phyloP scores from a whole-genome alignment of 2,888 invertebrate genomes.

The Caenorhabditis sp. region DNA sequence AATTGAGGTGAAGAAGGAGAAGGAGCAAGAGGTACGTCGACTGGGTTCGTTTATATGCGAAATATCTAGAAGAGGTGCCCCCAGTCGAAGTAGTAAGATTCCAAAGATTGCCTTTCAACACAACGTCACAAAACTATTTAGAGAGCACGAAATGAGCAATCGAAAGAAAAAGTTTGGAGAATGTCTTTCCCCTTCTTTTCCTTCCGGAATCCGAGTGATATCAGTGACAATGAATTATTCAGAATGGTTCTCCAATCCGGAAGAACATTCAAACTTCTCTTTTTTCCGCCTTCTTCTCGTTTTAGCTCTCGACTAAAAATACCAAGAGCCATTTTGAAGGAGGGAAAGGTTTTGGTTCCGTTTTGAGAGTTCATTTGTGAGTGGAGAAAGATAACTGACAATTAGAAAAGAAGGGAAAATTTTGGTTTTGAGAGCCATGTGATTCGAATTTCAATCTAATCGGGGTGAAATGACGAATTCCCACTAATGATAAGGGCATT shows the following conservation, averaged over 20 bases:
- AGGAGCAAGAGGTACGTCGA: constrained; percentile 27
- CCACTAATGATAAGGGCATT: too few relatives aligned
- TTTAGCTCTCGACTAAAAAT: neutral
- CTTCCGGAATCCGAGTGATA: constrained; percentile 35
- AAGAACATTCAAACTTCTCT: constrained; percentile 18
- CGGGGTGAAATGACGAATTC: constrained; percentile 8
- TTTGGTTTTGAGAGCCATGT: neutral
- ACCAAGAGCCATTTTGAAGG: neutral
- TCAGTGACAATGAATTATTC: constrained; percentile 46
- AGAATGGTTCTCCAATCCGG: constrained; percentile 21
- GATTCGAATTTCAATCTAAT: neutral
- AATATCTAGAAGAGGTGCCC: constrained; percentile 33
- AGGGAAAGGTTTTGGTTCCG: neutral
- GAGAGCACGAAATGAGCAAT: neutral
- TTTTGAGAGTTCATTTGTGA: neutral
- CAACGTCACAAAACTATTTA: constrained; percentile 42
- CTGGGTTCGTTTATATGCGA: constrained; percentile 52
- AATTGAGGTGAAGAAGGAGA: constrained; percentile 32
- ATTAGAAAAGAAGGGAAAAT: neutral
- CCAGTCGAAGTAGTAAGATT: constrained; percentile 34
- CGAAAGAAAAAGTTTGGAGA: constrained; percentile 9
- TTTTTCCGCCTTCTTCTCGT: constrained; percentile 19
- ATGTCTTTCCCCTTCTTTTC: neutral
- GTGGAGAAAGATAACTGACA: constrained; percentile 15
- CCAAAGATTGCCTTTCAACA: constrained; percentile 43